These are phyloP conservation scores for Datnioides undecimradiatus DNA, from an alignment of 2,113 vertebrate species.

Conservation along the genomic window DNA sequence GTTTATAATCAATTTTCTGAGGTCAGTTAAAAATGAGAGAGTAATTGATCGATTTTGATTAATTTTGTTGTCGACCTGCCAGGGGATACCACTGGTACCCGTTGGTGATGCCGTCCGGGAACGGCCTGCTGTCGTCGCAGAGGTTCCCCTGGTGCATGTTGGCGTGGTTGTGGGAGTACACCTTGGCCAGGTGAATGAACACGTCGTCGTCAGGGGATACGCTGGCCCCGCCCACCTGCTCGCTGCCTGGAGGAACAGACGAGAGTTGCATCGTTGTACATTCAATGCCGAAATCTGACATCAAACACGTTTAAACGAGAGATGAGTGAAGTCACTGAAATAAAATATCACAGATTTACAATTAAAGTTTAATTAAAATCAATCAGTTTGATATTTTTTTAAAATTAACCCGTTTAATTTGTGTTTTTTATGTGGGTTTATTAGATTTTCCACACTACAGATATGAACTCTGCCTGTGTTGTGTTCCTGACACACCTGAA, in stretches of 20 bases:
- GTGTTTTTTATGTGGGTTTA: too few species aligned
- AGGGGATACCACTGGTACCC: slow-evolving; percentile 93
- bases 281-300: too few species aligned
- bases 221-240: slow-evolving; percentile 80
- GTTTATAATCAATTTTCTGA: too few species aligned
- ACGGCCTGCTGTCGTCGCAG: slow-evolving; percentile 81
- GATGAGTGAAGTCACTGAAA: not conserved
- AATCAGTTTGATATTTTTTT: not conserved
- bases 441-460: too few species aligned
- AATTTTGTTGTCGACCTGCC: slow-evolving; percentile 87
- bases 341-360: too few species aligned
- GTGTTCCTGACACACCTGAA: too few species aligned
- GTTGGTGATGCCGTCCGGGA: slow-evolving; percentile 90
- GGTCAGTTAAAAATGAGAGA: too few species aligned
- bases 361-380: too few species aligned
- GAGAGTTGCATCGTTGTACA: too few species aligned
- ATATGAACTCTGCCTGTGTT: too few species aligned
- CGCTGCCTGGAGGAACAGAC: slow-evolving; percentile 65
- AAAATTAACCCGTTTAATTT: too few species aligned
- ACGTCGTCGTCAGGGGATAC: slow-evolving; percentile 90
- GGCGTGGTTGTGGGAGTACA: slow-evolving; percentile 88
- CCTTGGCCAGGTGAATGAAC: slow-evolving; percentile 90
- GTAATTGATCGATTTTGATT: too few species aligned
- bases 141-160: slow-evolving; percentile 83
- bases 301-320: not conserved